Base-by-base conservation (phyloP, 2,113 vertebrate species). In the Vombatus ursinus region DNA sequence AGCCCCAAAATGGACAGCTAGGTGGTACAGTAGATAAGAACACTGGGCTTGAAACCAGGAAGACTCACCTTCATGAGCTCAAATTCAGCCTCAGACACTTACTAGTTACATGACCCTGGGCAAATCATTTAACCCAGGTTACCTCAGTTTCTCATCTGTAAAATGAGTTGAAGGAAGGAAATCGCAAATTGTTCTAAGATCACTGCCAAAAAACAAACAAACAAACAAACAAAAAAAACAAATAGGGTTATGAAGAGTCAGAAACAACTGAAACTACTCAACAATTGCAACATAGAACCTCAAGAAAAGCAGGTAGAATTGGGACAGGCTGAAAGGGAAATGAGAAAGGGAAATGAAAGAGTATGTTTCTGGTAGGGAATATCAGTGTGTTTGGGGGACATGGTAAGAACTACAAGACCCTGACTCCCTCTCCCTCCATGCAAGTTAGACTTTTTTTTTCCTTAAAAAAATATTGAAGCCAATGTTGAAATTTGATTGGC, bases 331-430 rank as follows among this genome's bases (percentile, higher is more conserved):
- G 25, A 77, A 19, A 77, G 61, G 4, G 16, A n/a, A 61, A 61
- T n/a, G n/a, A n/a, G n/a, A n/a, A n/a, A n/a, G n/a, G n/a, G n/a
- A n/a, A n/a, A n/a, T n/a, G n/a, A n/a, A 11, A 61, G 31, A 77
- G 14, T n/a, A 77, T 68, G 61, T 77, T n/a, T 19, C 31, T 77
- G 37, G 37, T n/a, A 1, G 61, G 12, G 61, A 77, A 16, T 37
- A 77, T n/a, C 61, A 77, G 31, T 77, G 31, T n/a, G 12, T 77
- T 77, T 19, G 14, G 61, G 31, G 1, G 61, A 68, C 14, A n/a
- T 12, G 31, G 3, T 6, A 3, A 0, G 54, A 54, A 28, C 10
- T 3, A n/a, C 3, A n/a, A n/a, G 1, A 16, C 10, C 14, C 12
- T n/a, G 31, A n/a, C 31, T n/a, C 61, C 28, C 9, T 31, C 31